phyloP scores from a whole-genome alignment of 2,888 invertebrate genomes.

The Drosophila algonquin region DNA sequence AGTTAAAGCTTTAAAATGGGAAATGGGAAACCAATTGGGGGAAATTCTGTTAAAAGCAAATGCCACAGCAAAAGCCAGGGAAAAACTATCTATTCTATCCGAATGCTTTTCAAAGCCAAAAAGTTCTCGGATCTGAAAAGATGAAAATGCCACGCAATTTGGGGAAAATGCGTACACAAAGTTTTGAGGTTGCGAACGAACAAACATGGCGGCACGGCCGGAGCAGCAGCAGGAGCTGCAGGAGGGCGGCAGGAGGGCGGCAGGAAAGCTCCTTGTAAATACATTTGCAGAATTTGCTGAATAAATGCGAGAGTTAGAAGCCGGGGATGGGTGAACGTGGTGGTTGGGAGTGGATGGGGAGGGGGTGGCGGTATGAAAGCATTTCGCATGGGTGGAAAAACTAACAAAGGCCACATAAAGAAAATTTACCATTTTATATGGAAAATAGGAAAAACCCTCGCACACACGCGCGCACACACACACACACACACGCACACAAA shows the following conservation, averaged over 20 bases:
- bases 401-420: constrained; percentile 76
- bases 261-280: constrained; percentile 63
- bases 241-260: not conserved
- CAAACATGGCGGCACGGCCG: constrained; percentile 68
- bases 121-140: constrained; percentile 54
- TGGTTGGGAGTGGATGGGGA: no score
- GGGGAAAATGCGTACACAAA: constrained; percentile 72
- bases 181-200: constrained; percentile 70
- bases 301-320: constrained; percentile 61
- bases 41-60: constrained; percentile 72
- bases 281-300: constrained; percentile 75
- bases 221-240: not conserved
- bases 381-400: constrained; percentile 60
- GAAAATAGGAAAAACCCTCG: constrained; percentile 51
- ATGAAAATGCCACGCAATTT: constrained; percentile 68
- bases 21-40: constrained; percentile 4
- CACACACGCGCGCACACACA: constrained; percentile 32
- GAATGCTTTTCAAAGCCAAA: constrained; percentile 66
- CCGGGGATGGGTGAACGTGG: not conserved
- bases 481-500: no score
- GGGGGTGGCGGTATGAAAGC: constrained; percentile 11
- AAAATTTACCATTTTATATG: constrained; percentile 76
- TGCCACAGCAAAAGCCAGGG: constrained; percentile 58
- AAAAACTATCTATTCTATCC: constrained; percentile 21
- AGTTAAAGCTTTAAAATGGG: constrained; percentile 53